Conservation (phyloP, 2,888 invertebrate species). For the Oeneis ivallda region DNA sequence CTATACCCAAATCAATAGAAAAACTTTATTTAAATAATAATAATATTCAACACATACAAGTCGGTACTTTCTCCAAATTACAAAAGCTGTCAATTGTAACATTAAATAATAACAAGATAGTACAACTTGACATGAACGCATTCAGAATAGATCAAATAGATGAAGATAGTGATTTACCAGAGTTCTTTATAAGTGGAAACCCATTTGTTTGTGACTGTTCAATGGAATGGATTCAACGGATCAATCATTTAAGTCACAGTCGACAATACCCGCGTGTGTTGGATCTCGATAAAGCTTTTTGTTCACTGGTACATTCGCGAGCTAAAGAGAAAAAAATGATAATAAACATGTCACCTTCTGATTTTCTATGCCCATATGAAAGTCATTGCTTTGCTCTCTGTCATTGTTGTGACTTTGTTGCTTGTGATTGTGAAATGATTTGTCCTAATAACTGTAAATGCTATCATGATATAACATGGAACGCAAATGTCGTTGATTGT, state of each 20-base stretch:
- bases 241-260: conserved; percentile 88
- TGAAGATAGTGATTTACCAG: conserved; percentile 86
- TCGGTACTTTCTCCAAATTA: conserved; percentile 87
- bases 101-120: conserved; percentile 87
- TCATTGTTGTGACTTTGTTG: conserved; percentile 94
- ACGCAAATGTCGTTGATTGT: conserved; percentile 91
- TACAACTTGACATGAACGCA: conserved; percentile 87
- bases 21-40: conserved; percentile 89
- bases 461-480: conserved; percentile 92
- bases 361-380: conserved; percentile 91
- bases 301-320: conserved; percentile 86
- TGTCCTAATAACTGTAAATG: conserved; percentile 93
- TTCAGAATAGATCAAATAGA: conserved; percentile 85
- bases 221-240: conserved; percentile 92
- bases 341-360: conserved; percentile 86
- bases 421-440: conserved; percentile 95
- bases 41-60: conserved; percentile 84
- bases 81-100: conserved; percentile 87
- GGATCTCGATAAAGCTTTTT: conserved; percentile 89
- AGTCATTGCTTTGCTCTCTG: conserved; percentile 93
- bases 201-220: conserved; percentile 93
- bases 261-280: conserved; percentile 89
- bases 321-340: conserved; percentile 87
- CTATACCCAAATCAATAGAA: conserved; percentile 87
- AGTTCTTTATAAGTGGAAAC: conserved; percentile 91